These are phyloP conservation scores for Diloba caeruleocephala DNA, from an alignment of 2,888 invertebrate genomes.

Conservation along the genomic window DNA sequence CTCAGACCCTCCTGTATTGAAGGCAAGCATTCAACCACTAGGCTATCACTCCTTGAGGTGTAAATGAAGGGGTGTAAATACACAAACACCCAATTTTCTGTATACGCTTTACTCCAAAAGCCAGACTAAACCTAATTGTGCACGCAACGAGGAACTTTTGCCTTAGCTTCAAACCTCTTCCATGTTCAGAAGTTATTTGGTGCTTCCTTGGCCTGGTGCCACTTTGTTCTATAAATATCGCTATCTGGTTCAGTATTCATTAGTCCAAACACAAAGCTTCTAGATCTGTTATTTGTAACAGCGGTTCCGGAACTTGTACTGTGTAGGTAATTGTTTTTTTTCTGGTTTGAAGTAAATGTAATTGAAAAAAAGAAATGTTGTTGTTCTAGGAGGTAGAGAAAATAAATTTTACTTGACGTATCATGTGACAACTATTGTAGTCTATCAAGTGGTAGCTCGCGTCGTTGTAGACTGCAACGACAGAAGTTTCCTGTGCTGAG, in stretches of 20 bases:
- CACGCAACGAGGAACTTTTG: constrained; percentile 33
- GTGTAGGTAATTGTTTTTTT: background rate
- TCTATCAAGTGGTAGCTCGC: too few species aligned
- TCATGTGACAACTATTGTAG: too few species aligned
- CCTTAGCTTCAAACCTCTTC: constrained; percentile 37
- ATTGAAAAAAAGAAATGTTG: too few species aligned
- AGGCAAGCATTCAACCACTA: too few species aligned
- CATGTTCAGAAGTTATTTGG: constrained; percentile 38
- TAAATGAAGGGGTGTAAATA: too few species aligned
- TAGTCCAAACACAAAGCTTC: constrained; percentile 45
- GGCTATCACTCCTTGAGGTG: too few species aligned
- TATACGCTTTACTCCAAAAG: constrained; percentile 15
- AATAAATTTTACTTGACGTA: too few species aligned
- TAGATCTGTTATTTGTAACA: constrained; percentile 50
- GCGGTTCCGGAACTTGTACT: constrained; percentile 17
- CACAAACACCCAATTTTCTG: constrained; percentile 23
- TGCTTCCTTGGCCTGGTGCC: constrained; percentile 64
- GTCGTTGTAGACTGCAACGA: too few species aligned
- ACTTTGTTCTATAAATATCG: constrained; percentile 60
- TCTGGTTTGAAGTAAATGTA: background rate
- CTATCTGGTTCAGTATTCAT: constrained; percentile 65
- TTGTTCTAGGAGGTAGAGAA: too few species aligned
- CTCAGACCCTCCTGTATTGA: too few species aligned
- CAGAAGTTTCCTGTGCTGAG: too few species aligned
- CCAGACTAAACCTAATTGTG: constrained; percentile 23